Evolutionary conservation across 2,113 vertebrate species (phyloP).

Genomic region (Rhombomys opimus): DNA sequence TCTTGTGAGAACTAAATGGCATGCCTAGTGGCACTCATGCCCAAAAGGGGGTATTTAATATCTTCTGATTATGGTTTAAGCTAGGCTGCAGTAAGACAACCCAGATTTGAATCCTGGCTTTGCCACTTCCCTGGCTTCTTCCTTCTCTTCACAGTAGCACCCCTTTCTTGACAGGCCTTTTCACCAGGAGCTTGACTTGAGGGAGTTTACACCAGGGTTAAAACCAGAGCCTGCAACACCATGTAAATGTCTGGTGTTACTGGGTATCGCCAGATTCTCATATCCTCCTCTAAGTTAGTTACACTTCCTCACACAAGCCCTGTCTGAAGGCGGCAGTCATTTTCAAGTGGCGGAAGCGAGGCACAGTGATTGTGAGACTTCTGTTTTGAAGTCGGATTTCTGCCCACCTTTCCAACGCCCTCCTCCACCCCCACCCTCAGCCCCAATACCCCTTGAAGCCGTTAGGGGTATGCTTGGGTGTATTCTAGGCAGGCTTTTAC

Average conservation of each 20-base stretch:
- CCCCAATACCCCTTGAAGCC: neutral
- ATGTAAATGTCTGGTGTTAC: neutral
- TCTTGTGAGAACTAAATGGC: neutral
- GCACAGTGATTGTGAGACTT: neutral
- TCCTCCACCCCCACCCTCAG: neutral
- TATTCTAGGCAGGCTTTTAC: neutral
- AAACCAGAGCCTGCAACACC: neutral
- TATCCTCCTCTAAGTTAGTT: neutral
- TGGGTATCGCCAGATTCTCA: neutral
- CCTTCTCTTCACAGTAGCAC: neutral
- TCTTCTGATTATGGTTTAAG: neutral
- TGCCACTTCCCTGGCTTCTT: neutral
- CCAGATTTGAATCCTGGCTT: neutral
- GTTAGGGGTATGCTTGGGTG: neutral
- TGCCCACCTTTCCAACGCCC: neutral
- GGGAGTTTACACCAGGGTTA: neutral
- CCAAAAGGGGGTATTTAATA: neutral
- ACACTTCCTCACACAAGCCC: neutral
- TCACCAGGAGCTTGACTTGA: neutral
- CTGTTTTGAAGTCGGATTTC: slow-evolving; percentile 9
- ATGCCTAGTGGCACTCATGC: neutral
- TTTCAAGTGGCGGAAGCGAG: neutral
- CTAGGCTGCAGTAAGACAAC: neutral
- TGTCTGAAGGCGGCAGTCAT: neutral
- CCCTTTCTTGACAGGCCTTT: neutral